Evolutionary conservation across 2,797 vertebrate genomes (phyloP).

Genomic region (Acrossocheilus fasciatus): DNA sequence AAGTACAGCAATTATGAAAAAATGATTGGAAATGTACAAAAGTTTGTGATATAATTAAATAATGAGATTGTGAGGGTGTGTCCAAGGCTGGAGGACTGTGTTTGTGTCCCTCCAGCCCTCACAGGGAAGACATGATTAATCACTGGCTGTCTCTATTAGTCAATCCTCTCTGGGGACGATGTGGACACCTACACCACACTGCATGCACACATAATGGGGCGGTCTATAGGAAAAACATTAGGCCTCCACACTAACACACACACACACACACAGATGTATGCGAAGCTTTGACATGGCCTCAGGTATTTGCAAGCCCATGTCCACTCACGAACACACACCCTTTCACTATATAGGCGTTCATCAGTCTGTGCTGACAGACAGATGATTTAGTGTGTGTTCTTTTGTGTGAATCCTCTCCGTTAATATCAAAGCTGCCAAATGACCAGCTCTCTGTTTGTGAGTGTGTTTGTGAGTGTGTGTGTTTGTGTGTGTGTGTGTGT

Average conservation of each 20-base stretch:
- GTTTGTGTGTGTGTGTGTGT: constrained; percentile 25
- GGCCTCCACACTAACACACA: constrained; percentile 45
- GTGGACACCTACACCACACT: constrained; percentile 55
- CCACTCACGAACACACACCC: constrained; percentile 14
- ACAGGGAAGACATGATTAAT: constrained; percentile 62
- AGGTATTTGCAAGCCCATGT: constrained; percentile 11
- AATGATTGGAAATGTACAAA: neutral
- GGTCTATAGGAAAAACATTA: constrained; percentile 67
- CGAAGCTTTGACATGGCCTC: constrained; percentile 15
- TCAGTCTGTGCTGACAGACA: constrained; percentile 57
- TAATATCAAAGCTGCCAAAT: constrained; percentile 45
- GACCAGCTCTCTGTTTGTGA: constrained; percentile 40
- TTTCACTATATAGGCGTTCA: constrained; percentile 33
- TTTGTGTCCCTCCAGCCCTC: constrained; percentile 19
- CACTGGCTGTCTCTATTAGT: constrained; percentile 63
- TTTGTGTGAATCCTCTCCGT: constrained; percentile 44
- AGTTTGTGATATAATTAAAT: neutral
- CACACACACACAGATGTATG: constrained; percentile 26
- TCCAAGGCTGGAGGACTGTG: constrained; percentile 21
- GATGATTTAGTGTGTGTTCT: constrained; percentile 58
- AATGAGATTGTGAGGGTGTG: constrained; percentile 14
- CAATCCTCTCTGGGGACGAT: constrained; percentile 58
- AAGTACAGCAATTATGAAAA: neutral
- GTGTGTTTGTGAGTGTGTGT: constrained; percentile 27
- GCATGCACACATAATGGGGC: constrained; percentile 57